These are phyloP conservation scores for Silurus glanis DNA, from an alignment of 2,113 vertebrate species.

Conservation along the genomic window DNA sequence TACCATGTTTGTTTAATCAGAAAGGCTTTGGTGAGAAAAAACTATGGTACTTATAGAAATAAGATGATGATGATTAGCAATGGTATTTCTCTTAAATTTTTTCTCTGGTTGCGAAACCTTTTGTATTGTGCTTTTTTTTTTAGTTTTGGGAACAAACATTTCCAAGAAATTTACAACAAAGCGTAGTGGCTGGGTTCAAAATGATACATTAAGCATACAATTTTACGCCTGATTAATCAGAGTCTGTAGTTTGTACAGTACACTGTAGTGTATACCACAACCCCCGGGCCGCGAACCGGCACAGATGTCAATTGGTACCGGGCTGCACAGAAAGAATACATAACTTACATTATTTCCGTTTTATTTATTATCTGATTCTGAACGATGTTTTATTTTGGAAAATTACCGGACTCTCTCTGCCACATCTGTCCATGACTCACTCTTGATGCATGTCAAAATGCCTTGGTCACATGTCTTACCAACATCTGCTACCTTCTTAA, in stretches of 20 bases:
- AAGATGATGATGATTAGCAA: neutral
- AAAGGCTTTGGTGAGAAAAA: neutral
- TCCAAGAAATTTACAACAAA: neutral
- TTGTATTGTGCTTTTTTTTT: neutral
- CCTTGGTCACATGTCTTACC: too few relatives aligned
- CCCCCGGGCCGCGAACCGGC: too few relatives aligned
- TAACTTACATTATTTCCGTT: too few relatives aligned
- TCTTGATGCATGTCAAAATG: too few relatives aligned
- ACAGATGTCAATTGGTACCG: too few relatives aligned
- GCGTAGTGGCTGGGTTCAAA: neutral
- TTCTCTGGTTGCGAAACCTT: neutral
- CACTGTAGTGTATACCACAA: neutral
- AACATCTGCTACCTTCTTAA: too few relatives aligned
- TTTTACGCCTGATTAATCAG: neutral
- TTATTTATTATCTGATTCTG: too few relatives aligned
- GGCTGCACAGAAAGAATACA: too few relatives aligned
- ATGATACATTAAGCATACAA: too few relatives aligned
- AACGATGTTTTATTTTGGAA: too few relatives aligned
- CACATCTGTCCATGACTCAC: too few relatives aligned
- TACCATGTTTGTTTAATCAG: neutral
- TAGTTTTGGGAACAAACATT: neutral
- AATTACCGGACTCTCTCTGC: too few relatives aligned
- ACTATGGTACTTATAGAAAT: neutral
- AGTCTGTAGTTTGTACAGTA: neutral
- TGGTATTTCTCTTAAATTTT: neutral